A percentile compares a stretch with the other conserved stretches of the same genome.
Evolutionary conservation across 2,888 invertebrate genomes (phyloP).

Genomic region (Poecilus cupreus): DNA sequence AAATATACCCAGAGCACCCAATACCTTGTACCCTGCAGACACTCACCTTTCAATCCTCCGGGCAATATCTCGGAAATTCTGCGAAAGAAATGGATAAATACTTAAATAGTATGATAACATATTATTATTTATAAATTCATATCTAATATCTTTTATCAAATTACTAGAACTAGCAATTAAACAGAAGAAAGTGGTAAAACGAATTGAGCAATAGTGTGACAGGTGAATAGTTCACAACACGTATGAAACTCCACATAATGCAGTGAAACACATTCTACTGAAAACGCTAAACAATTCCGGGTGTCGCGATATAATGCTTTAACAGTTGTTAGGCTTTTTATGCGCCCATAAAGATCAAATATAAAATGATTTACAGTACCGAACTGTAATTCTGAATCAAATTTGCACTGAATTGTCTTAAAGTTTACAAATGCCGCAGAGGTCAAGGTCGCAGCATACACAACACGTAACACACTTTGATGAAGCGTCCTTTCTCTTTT

Average conservation of each 20-base stretch:
- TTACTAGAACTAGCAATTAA: too few species aligned
- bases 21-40: too few species aligned
- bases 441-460: conserved; percentile 6
- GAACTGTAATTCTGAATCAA: conserved; percentile 48
- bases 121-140: too few species aligned
- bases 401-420: conserved; percentile 48
- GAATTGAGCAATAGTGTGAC: conserved; percentile 13
- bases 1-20: too few species aligned
- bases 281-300: conserved; percentile 50
- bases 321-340: conserved; percentile 52
- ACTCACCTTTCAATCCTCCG: too few species aligned
- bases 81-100: too few species aligned
- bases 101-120: too few species aligned
- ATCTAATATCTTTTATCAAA: too few species aligned
- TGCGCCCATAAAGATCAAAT: conserved; percentile 54
- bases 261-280: conserved; percentile 18
- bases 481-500: conserved; percentile 2
- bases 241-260: conserved; percentile 8
- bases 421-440: conserved; percentile 16
- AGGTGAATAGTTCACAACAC: not conserved
- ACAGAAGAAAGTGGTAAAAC: not conserved
- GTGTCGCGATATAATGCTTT: conserved; percentile 53
- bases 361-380: conserved; percentile 51
- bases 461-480: not conserved
- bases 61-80: too few species aligned